Conservation (phyloP, 1,140 invertebrate species). For the Diorhabda sublineata region DNA sequence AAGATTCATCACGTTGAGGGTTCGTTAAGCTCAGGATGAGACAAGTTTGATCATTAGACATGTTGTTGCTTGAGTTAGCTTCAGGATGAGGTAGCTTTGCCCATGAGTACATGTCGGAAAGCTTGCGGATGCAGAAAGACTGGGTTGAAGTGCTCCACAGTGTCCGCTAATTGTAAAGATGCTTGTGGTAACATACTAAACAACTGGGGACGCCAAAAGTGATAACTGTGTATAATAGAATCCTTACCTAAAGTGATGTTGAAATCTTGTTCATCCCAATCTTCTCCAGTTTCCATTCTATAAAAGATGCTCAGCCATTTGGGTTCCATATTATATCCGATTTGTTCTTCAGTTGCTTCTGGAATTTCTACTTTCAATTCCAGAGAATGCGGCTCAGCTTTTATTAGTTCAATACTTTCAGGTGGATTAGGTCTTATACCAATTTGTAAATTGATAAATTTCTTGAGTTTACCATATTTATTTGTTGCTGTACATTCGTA, state of each 20-base stretch:
- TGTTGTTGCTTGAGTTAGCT: too few species aligned
- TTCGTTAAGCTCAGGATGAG: too few species aligned
- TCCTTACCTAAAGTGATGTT: constrained; percentile 27
- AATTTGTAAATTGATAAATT: constrained; percentile 48
- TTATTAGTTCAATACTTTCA: constrained; percentile 40
- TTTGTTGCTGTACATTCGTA: constrained; percentile 55
- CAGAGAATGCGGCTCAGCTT: constrained; percentile 46
- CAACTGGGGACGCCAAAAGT: too few species aligned
- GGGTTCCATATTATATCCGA: constrained; percentile 24
- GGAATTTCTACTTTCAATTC: constrained; percentile 45
- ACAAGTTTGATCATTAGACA: too few species aligned
- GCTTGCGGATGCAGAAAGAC: too few species aligned
- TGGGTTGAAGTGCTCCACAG: too few species aligned
- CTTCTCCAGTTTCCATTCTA: constrained; percentile 19
- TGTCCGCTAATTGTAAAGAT: too few species aligned
- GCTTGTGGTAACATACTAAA: too few species aligned
- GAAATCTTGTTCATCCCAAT: constrained; percentile 31
- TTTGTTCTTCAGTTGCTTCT: constrained; percentile 17
- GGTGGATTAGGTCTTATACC: constrained; percentile 53
- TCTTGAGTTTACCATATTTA: constrained; percentile 50
- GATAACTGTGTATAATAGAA: neutral
- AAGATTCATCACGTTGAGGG: too few species aligned
- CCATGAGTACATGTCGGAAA: too few species aligned
- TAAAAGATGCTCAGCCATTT: constrained; percentile 33
- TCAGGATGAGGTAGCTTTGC: too few species aligned